phyloP scores from a whole-genome alignment of 1,140 invertebrate genomes.

The Triops cancriformis region DNA sequence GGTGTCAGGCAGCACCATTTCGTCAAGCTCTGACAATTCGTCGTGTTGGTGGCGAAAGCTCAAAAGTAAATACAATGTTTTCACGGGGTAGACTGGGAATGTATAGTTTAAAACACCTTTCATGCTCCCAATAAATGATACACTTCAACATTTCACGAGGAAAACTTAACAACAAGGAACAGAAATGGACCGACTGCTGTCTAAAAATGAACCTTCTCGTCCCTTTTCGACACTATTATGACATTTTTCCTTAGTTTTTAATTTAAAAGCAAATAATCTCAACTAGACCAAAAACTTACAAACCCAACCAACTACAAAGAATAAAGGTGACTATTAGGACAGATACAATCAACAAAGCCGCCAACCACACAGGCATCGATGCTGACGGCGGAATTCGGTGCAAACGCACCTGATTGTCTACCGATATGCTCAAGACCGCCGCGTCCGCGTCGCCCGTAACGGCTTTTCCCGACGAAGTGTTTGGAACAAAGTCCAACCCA shows the following conservation, averaged over 20 bases:
- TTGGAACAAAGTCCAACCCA: conserved; percentile 76
- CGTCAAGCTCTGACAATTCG: no score
- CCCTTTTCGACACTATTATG: no score
- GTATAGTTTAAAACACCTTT: no score
- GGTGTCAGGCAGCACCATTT: no score
- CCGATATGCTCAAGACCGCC: conserved; percentile 84
- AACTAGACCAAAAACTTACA: conserved; percentile 46
- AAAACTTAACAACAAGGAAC: neutral
- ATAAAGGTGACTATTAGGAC: conserved; percentile 65
- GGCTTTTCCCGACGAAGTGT: conserved; percentile 52
- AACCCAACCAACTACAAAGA: conserved; percentile 66
- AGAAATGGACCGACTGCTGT: neutral
- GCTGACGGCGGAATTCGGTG: conserved; percentile 20
- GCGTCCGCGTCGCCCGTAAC: conserved; percentile 57
- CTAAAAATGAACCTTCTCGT: neutral
- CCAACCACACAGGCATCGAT: conserved; percentile 61
- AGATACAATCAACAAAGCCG: conserved; percentile 58
- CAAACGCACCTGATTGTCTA: conserved; percentile 71
- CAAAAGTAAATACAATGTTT: no score
- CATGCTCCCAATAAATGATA: no score
- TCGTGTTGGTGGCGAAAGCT: no score
- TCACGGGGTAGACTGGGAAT: no score
- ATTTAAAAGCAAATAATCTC: neutral
- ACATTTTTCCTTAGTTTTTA: neutral
- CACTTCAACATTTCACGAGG: no score